Evolutionary conservation across 1,140 invertebrate genomes (phyloP).

Genomic region (Drosophila asahinai): DNA sequence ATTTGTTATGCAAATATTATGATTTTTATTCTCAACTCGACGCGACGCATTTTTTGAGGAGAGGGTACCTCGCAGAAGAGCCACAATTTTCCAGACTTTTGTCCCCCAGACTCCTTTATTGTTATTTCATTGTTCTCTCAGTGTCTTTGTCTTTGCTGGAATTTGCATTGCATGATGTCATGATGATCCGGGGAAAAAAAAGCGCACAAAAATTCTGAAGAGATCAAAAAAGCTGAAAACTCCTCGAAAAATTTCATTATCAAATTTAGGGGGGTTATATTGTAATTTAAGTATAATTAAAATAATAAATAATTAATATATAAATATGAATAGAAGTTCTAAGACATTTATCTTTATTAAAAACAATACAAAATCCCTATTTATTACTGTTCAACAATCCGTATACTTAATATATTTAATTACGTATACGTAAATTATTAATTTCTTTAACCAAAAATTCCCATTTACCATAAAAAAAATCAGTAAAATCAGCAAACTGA

Average conservation of each 20-base stretch:
- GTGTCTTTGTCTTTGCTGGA: constrained; percentile 32
- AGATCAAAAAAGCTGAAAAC: constrained; percentile 12
- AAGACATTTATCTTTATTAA: too few relatives aligned
- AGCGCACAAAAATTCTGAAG: background rate
- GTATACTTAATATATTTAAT: constrained; percentile 2
- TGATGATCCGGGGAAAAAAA: constrained; percentile 8
- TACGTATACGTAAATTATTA: background rate
- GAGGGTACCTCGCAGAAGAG: background rate
- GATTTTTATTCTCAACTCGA: constrained; percentile 29
- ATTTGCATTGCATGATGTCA: constrained; percentile 50
- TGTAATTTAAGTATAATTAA: too few relatives aligned
- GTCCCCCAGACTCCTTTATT: constrained; percentile 19
- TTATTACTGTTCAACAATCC: background rate
- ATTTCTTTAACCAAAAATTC: background rate
- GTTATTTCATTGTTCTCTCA: constrained; percentile 38
- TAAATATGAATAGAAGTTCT: too few relatives aligned
- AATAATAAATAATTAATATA: too few relatives aligned
- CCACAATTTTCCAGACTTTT: constrained; percentile 41
- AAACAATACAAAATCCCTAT: too few relatives aligned
- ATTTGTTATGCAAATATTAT: constrained; percentile 78
- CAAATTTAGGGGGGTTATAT: background rate
- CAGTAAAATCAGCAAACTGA: background rate
- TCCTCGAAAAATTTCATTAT: background rate
- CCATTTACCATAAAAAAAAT: background rate
- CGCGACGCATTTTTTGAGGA: constrained; percentile 12